A percentile compares a stretch with the other conserved stretches of the same genome.
phyloP scores from a whole-genome alignment of 1,140 invertebrate species.

The Brachionus angularis region DNA sequence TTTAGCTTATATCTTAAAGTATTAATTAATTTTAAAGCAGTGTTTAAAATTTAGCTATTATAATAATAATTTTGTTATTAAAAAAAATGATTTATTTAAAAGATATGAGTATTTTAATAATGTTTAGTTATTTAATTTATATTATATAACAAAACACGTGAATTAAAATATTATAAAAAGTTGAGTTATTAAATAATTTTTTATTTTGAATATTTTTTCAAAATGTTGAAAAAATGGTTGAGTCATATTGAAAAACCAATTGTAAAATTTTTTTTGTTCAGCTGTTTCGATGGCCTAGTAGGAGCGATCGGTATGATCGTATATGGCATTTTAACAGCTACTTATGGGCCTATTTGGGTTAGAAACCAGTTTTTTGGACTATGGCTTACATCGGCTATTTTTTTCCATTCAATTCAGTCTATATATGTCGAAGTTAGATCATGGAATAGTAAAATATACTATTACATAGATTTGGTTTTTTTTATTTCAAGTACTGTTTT shows the following conservation, averaged over 20 bases:
- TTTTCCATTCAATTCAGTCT: conserved; percentile 39
- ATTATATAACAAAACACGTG: no score
- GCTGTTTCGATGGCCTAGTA: neutral
- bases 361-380: conserved; percentile 40
- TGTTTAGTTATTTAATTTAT: no score
- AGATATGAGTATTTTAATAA: no score
- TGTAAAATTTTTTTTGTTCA: conserved; percentile 4
- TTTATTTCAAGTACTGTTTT: neutral
- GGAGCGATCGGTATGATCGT: conserved; percentile 15
- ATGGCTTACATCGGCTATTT: neutral
- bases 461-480: neutral
- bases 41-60: no score
- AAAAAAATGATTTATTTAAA: no score
- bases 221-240: neutral
- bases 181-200: no score
- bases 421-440: neutral
- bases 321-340: conserved; percentile 25
- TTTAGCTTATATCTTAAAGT: no score
- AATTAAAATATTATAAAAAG: no score
- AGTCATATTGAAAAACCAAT: conserved; percentile 20
- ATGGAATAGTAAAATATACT: neutral
- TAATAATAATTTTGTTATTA: no score
- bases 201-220: neutral
- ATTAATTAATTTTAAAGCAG: no score
- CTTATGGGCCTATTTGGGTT: conserved; percentile 23